Evolutionary conservation across 2,888 invertebrate species (phyloP).

Genomic region (Cephus nigrinus): DNA sequence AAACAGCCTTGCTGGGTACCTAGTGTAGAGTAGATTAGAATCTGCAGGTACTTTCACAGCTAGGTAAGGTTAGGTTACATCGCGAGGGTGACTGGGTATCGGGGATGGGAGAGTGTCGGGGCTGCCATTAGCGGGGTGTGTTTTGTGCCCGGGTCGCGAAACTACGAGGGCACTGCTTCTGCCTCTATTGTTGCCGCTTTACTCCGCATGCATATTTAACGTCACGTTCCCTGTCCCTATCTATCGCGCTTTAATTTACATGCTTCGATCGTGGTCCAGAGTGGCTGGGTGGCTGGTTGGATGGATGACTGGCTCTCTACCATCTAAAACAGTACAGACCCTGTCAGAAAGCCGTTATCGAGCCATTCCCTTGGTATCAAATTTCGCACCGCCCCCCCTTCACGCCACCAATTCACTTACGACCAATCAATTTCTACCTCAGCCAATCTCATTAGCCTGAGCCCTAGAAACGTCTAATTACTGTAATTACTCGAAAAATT

Average conservation of each 20-base stretch:
- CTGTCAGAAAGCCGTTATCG: background rate
- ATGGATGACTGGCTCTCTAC: background rate
- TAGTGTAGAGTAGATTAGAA: slow-evolving; percentile 8
- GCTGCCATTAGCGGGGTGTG: slow-evolving; percentile 57
- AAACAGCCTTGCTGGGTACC: slow-evolving; percentile 7
- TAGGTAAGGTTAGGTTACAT: background rate
- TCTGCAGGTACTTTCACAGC: slow-evolving; percentile 21
- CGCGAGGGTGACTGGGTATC: slow-evolving; percentile 31
- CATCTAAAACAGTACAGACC: background rate
- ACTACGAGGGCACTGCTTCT: slow-evolving; percentile 21
- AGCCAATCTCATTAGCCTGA: background rate
- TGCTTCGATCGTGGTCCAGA: slow-evolving; percentile 21
- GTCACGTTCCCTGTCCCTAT: slow-evolving; percentile 32
- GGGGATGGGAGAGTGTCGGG: slow-evolving; percentile 42
- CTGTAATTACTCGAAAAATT: background rate
- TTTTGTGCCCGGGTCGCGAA: slow-evolving; percentile 49
- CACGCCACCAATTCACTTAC: too few relatives aligned
- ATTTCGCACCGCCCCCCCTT: background rate
- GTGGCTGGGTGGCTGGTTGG: background rate
- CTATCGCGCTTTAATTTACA: slow-evolving; percentile 39
- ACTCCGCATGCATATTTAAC: slow-evolving; percentile 59
- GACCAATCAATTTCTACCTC: background rate
- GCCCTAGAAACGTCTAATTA: background rate
- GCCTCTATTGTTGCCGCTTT: slow-evolving; percentile 55
- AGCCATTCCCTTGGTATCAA: background rate